Evolutionary conservation across 1,140 invertebrate species (phyloP), one percentile per base, ranked within the genome.

Genomic region (Dinoponera quadriceps): DNA sequence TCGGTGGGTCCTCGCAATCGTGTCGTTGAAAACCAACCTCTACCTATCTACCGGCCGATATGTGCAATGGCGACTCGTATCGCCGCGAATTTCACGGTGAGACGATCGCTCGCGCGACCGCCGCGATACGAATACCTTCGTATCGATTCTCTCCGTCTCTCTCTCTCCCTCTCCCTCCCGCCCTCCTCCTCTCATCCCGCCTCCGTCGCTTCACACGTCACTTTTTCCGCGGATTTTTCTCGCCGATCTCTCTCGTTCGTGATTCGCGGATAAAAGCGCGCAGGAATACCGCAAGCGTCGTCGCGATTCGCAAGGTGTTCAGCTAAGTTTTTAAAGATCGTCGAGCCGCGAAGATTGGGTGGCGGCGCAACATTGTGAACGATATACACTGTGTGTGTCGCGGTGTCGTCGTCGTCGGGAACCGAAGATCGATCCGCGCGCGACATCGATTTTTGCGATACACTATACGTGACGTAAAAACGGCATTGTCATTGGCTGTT

Each of bases 21-120:
- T 51, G 62, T 68, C 63, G 74, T 78, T 73, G 68, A 81, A 62
- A 57, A 57, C 55, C 55, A 73, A 73, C 20, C 78, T 57, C 55
- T 60, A 73, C 20, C 78, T 57, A 75, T 51, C 63, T 51, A 66
- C 62, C 44, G 44, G 55, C 38, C 18, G 33, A 22, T 22, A 5
- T 49, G 25, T 22, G 68, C 54, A 81, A 81, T 74, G 68, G 78
- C 78, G 68, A 81, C 54, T 22, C 49, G 38, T 33, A 20, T 49
- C 20, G 75, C 51, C 33, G 38, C 77, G 22, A 81, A 57, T 59
- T 60, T 80, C 38, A 57, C 27, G 38, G 18, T 2, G 25, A 33
- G 25, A 33, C 51, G 20, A 48, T 59, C 18, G 77, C 22, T 69
- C 51, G 22, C 55, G 22, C 38, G 38, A 48, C n/a, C 49, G 25